These are phyloP conservation scores for Lasiurus borealis DNA, from an alignment of 2,113 vertebrate species.

Conservation along the genomic window DNA sequence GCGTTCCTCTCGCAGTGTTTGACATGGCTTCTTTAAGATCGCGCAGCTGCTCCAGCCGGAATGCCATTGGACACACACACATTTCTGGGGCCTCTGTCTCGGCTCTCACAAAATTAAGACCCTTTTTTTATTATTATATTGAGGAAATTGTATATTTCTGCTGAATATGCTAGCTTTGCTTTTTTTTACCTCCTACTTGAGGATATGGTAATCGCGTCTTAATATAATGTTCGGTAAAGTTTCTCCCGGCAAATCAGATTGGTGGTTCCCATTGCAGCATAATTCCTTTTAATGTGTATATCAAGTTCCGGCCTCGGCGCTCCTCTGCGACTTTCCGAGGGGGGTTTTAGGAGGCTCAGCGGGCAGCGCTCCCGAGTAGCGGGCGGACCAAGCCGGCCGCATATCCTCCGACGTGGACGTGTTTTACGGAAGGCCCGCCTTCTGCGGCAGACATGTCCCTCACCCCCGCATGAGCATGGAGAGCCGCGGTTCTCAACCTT, in stretches of 20 bases:
- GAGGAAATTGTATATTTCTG: neutral
- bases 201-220: neutral
- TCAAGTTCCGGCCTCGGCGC: neutral
- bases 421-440: slow-evolving; percentile 60
- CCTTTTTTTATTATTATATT: neutral
- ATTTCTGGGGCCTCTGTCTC: neutral
- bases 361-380: neutral
- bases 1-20: too few relatives aligned
- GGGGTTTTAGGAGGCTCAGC: neutral
- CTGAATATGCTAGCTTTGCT: neutral
- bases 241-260: neutral
- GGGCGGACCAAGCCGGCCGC: neutral
- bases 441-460: slow-evolving; percentile 67
- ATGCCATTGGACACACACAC: neutral
- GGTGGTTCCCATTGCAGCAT: neutral
- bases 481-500: too few relatives aligned
- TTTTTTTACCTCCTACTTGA: neutral
- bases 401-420: slow-evolving; percentile 43
- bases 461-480: slow-evolving; percentile 62
- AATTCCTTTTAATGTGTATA: neutral
- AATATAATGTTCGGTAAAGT: neutral
- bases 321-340: slow-evolving; percentile 21
- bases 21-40: too few relatives aligned
- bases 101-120: neutral
- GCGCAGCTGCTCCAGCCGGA: slow-evolving; percentile 7